Conservation (phyloP, 2,888 invertebrate species). For the Metallyticus violacea region DNA sequence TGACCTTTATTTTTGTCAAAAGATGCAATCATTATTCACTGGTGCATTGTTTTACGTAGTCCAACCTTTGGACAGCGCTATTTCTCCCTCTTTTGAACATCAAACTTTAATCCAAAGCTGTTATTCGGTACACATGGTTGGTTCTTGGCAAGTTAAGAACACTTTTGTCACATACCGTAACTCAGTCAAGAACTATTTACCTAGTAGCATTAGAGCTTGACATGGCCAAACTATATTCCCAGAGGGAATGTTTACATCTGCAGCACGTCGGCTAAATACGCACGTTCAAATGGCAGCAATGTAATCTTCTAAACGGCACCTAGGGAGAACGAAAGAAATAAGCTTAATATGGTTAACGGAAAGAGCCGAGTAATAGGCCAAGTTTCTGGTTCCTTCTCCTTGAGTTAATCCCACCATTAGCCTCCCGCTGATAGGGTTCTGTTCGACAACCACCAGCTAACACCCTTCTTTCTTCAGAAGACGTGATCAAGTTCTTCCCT, state of each 20-base stretch:
- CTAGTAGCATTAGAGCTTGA: background rate
- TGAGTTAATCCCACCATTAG: background rate
- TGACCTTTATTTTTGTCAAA: too few species aligned
- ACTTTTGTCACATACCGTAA: too few species aligned
- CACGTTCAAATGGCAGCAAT: background rate
- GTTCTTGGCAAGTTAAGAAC: too few species aligned
- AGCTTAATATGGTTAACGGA: background rate
- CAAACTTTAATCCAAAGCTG: too few species aligned
- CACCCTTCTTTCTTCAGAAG: background rate
- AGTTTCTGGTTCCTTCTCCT: background rate
- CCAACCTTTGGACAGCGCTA: too few species aligned
- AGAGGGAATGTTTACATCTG: background rate
- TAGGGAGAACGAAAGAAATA: background rate
- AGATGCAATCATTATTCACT: too few species aligned
- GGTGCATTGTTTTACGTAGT: too few species aligned
- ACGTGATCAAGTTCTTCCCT: background rate
- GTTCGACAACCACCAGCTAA: background rate
- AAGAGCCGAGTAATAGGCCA: background rate
- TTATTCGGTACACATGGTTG: too few species aligned
- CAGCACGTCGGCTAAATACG: background rate
- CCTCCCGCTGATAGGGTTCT: background rate
- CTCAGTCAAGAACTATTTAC: background rate
- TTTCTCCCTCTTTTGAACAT: too few species aligned
- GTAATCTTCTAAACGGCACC: background rate
- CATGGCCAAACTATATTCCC: background rate